These are phyloP conservation scores for Malaclemys terrapin DNA, from an alignment of 2,113 vertebrate genomes.

Conservation along the genomic window DNA sequence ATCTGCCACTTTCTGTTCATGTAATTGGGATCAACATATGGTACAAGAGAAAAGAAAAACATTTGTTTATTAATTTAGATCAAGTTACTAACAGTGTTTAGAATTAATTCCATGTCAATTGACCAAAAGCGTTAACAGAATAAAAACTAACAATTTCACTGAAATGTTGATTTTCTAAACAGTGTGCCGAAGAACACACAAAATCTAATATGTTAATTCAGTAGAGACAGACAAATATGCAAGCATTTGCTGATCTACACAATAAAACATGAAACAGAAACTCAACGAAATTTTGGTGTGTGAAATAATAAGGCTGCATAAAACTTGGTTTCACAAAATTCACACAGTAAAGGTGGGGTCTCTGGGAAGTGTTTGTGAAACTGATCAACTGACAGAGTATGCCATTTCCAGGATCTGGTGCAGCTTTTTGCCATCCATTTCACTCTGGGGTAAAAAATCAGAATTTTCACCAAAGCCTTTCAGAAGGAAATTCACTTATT, in stretches of 20 bases:
- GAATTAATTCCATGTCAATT: constrained; percentile 71
- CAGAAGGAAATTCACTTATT: constrained; percentile 42
- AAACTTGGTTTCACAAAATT: constrained; percentile 66
- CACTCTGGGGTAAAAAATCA: constrained; percentile 67
- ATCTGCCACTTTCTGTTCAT: constrained; percentile 78
- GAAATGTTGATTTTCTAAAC: constrained; percentile 29
- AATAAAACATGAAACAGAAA: constrained; percentile 61
- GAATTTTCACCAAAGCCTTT: constrained; percentile 66
- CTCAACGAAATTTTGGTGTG: constrained; percentile 43
- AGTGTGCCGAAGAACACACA: constrained; percentile 1
- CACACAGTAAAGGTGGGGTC: constrained; percentile 60
- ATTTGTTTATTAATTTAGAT: constrained; percentile 83
- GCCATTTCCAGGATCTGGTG: constrained; percentile 74
- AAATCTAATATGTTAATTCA: constrained; percentile 35
- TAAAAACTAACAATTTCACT: constrained; percentile 58
- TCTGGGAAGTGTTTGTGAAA: constrained; percentile 76
- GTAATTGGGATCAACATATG: constrained; percentile 77
- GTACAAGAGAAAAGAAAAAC: constrained; percentile 77
- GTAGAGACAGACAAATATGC: constrained; percentile 5
- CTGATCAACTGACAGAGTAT: constrained; percentile 68
- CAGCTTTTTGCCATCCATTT: constrained; percentile 67
- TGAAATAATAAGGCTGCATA: constrained; percentile 36
- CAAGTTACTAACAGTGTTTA: constrained; percentile 71
- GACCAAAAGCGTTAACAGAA: constrained; percentile 67
- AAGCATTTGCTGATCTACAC: constrained; percentile 50